These are phyloP conservation scores for Aulostomus chinensis DNA, from an alignment of 2,797 vertebrate species.

Conservation along the genomic window DNA sequence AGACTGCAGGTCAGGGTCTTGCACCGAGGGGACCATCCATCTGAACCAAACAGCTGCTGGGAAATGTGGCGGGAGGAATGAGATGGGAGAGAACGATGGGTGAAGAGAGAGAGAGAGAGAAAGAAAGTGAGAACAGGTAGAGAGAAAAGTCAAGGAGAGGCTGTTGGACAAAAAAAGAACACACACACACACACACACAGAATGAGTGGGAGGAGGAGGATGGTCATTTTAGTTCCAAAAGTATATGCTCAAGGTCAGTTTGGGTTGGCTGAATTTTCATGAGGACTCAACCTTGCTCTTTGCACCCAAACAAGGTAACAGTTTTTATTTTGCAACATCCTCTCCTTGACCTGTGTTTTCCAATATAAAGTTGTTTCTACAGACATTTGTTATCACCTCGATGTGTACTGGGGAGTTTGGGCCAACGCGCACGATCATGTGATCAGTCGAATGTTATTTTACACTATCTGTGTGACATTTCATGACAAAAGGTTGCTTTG, in stretches of 20 bases:
- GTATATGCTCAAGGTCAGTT: slow-evolving; percentile 40
- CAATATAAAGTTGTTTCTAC: neutral
- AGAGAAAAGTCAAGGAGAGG: slow-evolving; percentile 64
- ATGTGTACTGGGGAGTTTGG: too few species aligned
- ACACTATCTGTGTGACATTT: slow-evolving; percentile 36
- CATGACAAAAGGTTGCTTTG: slow-evolving; percentile 24
- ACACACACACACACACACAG: neutral
- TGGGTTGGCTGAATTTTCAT: slow-evolving; percentile 38
- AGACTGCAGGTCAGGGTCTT: slow-evolving; percentile 71
- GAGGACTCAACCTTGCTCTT: slow-evolving; percentile 41
- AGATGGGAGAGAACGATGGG: slow-evolving; percentile 39
- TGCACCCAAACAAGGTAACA: slow-evolving; percentile 28
- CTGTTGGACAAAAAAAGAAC: slow-evolving; percentile 33
- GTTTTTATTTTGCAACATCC: slow-evolving; percentile 24
- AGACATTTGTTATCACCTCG: neutral
- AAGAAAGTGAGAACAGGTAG: slow-evolving; percentile 26
- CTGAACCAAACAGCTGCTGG: slow-evolving; percentile 74
- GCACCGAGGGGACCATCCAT: slow-evolving; percentile 70
- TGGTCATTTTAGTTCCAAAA: slow-evolving; percentile 32
- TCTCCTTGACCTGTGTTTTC: slow-evolving; percentile 30
- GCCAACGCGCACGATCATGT: too few species aligned
- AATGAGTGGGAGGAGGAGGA: slow-evolving; percentile 23
- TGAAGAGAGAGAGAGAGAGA: slow-evolving; percentile 6
- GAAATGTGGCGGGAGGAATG: slow-evolving; percentile 44
- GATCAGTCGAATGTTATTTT: slow-evolving; percentile 1